phyloP scores from a whole-genome alignment of 2,113 vertebrate species.

The Bubo scandiacus region DNA sequence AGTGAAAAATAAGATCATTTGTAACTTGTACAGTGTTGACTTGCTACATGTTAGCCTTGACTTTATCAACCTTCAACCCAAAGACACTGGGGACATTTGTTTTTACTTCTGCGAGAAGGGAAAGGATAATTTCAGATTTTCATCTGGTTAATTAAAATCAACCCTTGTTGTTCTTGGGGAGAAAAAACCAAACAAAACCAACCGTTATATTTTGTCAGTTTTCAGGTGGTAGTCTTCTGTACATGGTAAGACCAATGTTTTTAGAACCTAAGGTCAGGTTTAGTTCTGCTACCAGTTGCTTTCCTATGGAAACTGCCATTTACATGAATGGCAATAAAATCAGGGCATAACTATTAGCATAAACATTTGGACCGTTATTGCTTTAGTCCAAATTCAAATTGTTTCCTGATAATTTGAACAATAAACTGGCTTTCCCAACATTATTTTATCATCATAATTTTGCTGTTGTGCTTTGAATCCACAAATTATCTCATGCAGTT shows the following conservation, averaged over 20 bases:
- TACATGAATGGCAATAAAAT: not conserved
- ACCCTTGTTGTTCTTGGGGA: not conserved
- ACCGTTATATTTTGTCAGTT: not conserved
- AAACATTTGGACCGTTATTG: not conserved
- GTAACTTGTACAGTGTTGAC: not conserved
- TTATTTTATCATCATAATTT: constrained; percentile 49
- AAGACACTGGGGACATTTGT: fast-evolving
- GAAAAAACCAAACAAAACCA: not conserved
- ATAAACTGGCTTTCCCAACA: not conserved
- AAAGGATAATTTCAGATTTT: not conserved
- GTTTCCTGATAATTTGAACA: constrained; percentile 2
- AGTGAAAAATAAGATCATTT: not conserved
- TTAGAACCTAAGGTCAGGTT: not conserved
- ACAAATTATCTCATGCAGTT: constrained; percentile 16
- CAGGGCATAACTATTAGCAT: not conserved
- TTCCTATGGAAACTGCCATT: not conserved
- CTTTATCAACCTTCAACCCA: not conserved
- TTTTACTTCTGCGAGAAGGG: not conserved
- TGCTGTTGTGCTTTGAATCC: not conserved
- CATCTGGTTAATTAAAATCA: not conserved
- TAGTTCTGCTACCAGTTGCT: not conserved
- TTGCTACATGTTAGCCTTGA: not conserved
- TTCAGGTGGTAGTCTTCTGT: not conserved
- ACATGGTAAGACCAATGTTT: not conserved
- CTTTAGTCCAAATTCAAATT: not conserved